phyloP scores from a whole-genome alignment of 2,797 vertebrate genomes.

The Melanotaenia maccullochi region DNA sequence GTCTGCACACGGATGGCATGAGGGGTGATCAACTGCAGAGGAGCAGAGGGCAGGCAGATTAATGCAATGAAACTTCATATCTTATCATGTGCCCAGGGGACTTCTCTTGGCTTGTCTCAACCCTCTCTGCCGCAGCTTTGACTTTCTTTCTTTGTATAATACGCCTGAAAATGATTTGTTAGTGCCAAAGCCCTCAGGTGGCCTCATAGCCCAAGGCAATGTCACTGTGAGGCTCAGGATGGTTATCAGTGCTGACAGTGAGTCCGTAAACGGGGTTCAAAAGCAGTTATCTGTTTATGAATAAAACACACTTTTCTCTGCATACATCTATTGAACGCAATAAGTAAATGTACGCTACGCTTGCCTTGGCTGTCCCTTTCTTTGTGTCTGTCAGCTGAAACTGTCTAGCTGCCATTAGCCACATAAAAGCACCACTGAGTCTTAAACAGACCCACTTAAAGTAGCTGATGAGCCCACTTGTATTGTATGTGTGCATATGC shows the following conservation, averaged over 20 bases:
- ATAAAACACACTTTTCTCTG: constrained; percentile 73
- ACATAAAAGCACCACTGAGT: constrained; percentile 76
- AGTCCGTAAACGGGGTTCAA: constrained; percentile 65
- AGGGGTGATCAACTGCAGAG: constrained; percentile 92
- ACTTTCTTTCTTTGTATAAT: constrained; percentile 73
- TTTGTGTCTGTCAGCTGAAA: constrained; percentile 67
- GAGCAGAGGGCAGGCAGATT: constrained; percentile 54
- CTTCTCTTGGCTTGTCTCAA: constrained; percentile 35
- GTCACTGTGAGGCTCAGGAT: constrained; percentile 74
- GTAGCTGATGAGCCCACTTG: constrained; percentile 62
- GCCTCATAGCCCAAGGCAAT: constrained; percentile 72
- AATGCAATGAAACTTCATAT: constrained; percentile 59
- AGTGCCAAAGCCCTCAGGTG: constrained; percentile 72
- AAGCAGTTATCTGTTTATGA: constrained; percentile 77
- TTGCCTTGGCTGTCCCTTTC: constrained; percentile 57
- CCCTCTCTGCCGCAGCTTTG: constrained; percentile 60
- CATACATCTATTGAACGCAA: constrained; percentile 54
- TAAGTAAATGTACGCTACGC: constrained; percentile 61
- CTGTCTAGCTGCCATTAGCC: constrained; percentile 63
- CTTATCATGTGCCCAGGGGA: constrained; percentile 53
- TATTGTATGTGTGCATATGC: constrained; percentile 22
- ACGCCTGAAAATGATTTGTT: constrained; percentile 69
- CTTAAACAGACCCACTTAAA: constrained; percentile 74
- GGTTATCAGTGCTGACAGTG: constrained; percentile 76
- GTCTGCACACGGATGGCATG: constrained; percentile 98